Evolutionary conservation across 2,888 invertebrate genomes (phyloP).

Genomic region (Parnassius glacialis): DNA sequence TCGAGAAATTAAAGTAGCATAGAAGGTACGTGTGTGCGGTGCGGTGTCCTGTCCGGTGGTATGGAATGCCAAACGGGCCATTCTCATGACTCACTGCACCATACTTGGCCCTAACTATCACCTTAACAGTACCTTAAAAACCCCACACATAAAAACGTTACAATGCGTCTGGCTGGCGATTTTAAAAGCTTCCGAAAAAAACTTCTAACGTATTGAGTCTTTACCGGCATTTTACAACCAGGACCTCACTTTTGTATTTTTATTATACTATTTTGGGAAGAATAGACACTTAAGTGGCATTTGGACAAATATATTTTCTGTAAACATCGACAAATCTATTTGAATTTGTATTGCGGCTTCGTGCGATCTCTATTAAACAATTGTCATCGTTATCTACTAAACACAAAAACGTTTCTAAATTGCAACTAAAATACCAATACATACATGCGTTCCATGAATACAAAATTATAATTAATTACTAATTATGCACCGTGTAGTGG

Average conservation of each 20-base stretch:
- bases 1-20: conserved; percentile 44
- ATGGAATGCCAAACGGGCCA: conserved; percentile 63
- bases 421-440: too few species aligned
- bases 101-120: conserved; percentile 41
- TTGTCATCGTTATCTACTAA: conserved; percentile 4
- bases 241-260: conserved; percentile 2
- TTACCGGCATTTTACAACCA: conserved; percentile 16
- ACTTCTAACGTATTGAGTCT: conserved; percentile 7
- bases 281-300: conserved; percentile 11
- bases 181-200: conserved; percentile 16
- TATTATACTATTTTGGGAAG: conserved; percentile 9
- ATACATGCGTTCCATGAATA: too few species aligned
- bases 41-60: conserved; percentile 56
- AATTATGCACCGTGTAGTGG: too few species aligned
- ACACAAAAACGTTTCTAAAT: too few species aligned
- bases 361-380: conserved; percentile 9
- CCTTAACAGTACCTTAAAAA: conserved; percentile 45
- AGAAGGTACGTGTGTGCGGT: conserved; percentile 35
- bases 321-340: conserved; percentile 16
- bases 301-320: conserved; percentile 20
- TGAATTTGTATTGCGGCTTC: conserved; percentile 3
- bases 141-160: conserved; percentile 14
- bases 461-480: too few species aligned
- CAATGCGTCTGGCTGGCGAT: conserved; percentile 8
- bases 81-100: conserved; percentile 61